Base-by-base conservation (phyloP, 2,888 invertebrate genomes). In the Biston stratarius region DNA sequence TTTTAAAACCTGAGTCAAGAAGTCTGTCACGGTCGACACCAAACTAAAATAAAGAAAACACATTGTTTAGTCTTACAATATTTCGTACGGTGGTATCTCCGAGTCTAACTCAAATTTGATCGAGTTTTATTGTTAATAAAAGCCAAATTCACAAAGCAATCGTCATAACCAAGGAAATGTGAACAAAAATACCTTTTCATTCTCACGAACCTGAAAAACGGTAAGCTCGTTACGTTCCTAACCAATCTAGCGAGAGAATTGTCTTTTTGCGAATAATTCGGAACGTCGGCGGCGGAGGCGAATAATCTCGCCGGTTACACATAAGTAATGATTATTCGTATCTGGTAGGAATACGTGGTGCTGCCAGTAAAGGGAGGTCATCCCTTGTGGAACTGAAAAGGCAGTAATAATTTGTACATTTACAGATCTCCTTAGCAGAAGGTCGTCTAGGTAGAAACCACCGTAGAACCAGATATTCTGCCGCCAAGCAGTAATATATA, bases 191-290 rank as follows among this genome's bases (percentile, higher is more conserved):
- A 56, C 42, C 12, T 60, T 67, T 61, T 55, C 15, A 62, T 40
- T 59, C 38, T 36, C 38, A 56, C 56, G 56, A 57, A 68, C 56
- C 60, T 68, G 67, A 24, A 57, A 62, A 63, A 58, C 67, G 60
- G 60, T 68, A 52, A 63, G 67, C 63, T 63, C 67, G 63, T 68
- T 64, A 68, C 63, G 67, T 36, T 55, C 56, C 62, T 51, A 61
- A 69, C 64, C 72, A 64, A 71, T 74, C 66, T 69, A 53, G 64
- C 67, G 70, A 61, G 33, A 45, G 61, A 70, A 74, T 71, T 70
- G 70, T 73, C 69, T 72, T 67, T 70, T 61, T 65, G 63, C 59
- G 55, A 70, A 73, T 71, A 72, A 71, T 69, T 71, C 61, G 70
- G 67, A 51, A 71, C 70, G 66, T 48, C 66, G 70, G 24, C 24